Evolutionary conservation across 2,888 invertebrate genomes (phyloP).

Genomic region (Stenolophus ochropezus): DNA sequence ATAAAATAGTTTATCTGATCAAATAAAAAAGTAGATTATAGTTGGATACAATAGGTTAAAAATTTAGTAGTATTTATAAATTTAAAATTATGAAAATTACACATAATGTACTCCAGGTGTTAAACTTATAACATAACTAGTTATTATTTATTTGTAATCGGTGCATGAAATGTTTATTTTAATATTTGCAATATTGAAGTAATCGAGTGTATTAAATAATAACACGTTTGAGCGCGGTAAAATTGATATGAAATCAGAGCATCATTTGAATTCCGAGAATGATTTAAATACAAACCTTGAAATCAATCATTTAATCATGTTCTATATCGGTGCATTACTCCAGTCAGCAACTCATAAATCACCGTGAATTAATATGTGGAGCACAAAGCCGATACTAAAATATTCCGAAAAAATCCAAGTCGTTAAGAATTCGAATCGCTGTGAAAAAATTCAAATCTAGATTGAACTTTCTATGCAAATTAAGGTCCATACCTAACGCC

Average conservation of each 20-base stretch:
- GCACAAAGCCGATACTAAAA: constrained; percentile 7
- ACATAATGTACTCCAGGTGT: too few relatives aligned
- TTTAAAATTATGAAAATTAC: too few relatives aligned
- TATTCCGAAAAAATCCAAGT: constrained; percentile 31
- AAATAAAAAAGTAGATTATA: too few relatives aligned
- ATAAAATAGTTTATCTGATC: too few relatives aligned
- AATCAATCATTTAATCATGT: constrained; percentile 31
- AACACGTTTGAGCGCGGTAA: constrained; percentile 13
- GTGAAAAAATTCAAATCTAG: constrained; percentile 51
- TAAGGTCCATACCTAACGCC: constrained; percentile 52
- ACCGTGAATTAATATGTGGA: constrained; percentile 15
- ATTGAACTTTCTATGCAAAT: constrained; percentile 59
- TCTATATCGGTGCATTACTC: constrained; percentile 15
- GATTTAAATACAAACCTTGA: constrained; percentile 22
- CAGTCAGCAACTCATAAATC: constrained; percentile 26
- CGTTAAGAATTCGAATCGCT: constrained; percentile 23
- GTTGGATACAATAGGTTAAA: too few relatives aligned
- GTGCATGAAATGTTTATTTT: not conserved
- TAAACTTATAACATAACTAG: too few relatives aligned
- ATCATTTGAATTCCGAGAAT: constrained; percentile 12
- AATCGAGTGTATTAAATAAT: constrained; percentile 17
- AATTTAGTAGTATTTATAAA: too few relatives aligned
- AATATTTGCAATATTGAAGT: not conserved
- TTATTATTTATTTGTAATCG: not conserved
- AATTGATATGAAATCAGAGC: not conserved